Base-by-base conservation (phyloP, 2,888 invertebrate species). In the Rhorus exstirpatorius region DNA sequence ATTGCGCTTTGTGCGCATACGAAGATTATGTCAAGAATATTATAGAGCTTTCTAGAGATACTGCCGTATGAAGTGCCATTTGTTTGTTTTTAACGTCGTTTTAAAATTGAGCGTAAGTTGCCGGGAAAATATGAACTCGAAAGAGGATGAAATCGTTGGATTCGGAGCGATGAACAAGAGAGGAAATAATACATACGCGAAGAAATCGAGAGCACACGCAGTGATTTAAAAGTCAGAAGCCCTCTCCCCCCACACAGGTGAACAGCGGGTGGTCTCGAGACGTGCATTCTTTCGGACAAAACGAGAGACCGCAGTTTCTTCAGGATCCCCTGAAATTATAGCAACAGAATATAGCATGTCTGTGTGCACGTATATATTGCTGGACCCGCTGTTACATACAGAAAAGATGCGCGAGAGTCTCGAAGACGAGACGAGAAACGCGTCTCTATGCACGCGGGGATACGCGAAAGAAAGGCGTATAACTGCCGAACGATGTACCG, bases 261-360 rank as follows among this genome's bases (percentile, higher is more conserved):
- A 70, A 55, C 46, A 49, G 75, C 75, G 75, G 80, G 80, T 80
- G 75, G 75, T 80, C 80, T 75, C 26, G 38, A 70, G 70, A 61
- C 68, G 68, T 19, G 53, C 31, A 70, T 80, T 75, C 70, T 75
- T 75, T 70, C 53, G 41, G 51, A 21, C 49, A 51, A 51, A 44
- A 49, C 68, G 17, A n/a, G 75, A 26, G 74, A 41, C 53, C 65
- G 21, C 26, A 17, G 24, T 46, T 58, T 63, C 70, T 70, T 65
- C 63, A 55, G 70, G 55, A 70, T 65, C 41, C 38, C 55, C 63
- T 80, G 63, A 75, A 75, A 80, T 75, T 80, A 75, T 80, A 70
- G 61, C 70, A 70, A 38, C 8, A 21, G 63, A 70, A 55, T 75
- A 35, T 6, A 26, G 26, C 38, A 51, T 53, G 67, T 60, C 44